A percentile compares a stretch with the other conserved stretches of the same genome.
These are phyloP conservation scores for Drosophila antonietae DNA, from an alignment of 2,888 invertebrate species.

Conservation along the genomic window DNA sequence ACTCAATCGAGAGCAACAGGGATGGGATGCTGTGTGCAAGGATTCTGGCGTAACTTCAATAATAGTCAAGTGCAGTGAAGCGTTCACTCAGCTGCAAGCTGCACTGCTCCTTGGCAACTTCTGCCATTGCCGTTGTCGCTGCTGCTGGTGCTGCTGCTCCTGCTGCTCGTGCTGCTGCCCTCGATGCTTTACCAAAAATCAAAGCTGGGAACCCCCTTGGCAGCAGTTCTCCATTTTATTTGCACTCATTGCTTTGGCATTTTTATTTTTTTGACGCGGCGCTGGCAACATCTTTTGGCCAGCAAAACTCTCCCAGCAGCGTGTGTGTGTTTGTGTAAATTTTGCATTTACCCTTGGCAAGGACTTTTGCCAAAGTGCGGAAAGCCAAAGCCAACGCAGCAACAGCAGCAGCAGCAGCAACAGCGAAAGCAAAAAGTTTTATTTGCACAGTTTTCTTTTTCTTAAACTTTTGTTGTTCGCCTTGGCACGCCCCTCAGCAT, in stretches of 20 bases:
- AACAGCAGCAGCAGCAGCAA: neutral
- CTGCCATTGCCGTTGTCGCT: conserved; percentile 1
- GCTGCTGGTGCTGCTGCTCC: conserved; percentile 1
- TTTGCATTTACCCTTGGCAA: conserved; percentile 83
- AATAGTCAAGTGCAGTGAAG: conserved; percentile 82
- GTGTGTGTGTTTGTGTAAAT: conserved; percentile 54
- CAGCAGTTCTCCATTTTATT: conserved; percentile 71
- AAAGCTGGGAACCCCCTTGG: conserved; percentile 56
- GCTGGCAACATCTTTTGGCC: conserved; percentile 72
- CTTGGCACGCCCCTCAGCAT: neutral
- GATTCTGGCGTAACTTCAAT: conserved; percentile 69
- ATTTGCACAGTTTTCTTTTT: conserved; percentile 79
- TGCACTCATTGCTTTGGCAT: conserved; percentile 71
- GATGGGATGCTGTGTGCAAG: conserved; percentile 25
- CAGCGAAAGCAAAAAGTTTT: conserved; percentile 77
- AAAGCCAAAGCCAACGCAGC: conserved; percentile 48
- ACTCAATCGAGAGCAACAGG: conserved; percentile 57
- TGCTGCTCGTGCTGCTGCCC: conserved; percentile 1
- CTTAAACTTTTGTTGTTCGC: conserved; percentile 72
- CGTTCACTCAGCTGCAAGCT: conserved; percentile 72
- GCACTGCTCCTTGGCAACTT: conserved; percentile 49
- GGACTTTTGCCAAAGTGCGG: conserved; percentile 72
- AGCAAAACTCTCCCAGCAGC: conserved; percentile 46
- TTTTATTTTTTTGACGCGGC: conserved; percentile 58
- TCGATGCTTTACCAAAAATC: conserved; percentile 45